Percentiles rank a stretch among this genome's conserved stretches.
Evolutionary conservation across 2,113 vertebrate genomes (phyloP).

Genomic region (Pachypanchax playfairii): DNA sequence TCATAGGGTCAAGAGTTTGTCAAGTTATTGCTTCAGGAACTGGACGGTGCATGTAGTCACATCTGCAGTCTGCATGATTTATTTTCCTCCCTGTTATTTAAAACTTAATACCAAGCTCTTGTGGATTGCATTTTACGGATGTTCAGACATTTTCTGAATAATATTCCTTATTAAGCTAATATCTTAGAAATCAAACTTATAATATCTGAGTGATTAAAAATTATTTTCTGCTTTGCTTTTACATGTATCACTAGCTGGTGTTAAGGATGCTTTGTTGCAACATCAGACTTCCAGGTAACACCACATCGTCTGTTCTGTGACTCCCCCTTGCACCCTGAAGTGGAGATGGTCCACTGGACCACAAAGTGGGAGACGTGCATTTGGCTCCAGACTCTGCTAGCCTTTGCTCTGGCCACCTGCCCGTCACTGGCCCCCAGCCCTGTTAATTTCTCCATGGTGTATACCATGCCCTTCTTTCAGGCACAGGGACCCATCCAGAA

Average conservation of each 20-base stretch:
- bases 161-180: neutral
- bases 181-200: too few species aligned
- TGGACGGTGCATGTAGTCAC: too few species aligned
- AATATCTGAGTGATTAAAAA: neutral
- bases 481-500: constrained; percentile 83
- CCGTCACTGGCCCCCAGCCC: constrained; percentile 70
- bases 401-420: constrained; percentile 72
- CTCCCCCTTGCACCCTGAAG: constrained; percentile 12
- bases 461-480: constrained; percentile 82
- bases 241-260: constrained; percentile 37
- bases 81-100: neutral
- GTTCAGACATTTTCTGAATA: too few species aligned
- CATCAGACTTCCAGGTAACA: constrained; percentile 70
- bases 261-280: constrained; percentile 61
- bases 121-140: too few species aligned
- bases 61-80: too few species aligned
- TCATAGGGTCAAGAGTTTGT: neutral
- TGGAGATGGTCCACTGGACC: constrained; percentile 78
- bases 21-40: neutral
- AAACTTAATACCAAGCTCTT: too few species aligned
- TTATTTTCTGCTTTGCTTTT: neutral
- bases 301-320: constrained; percentile 32
- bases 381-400: constrained; percentile 74
- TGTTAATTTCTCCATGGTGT: constrained; percentile 84
- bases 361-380: constrained; percentile 68